Evolutionary conservation across 1,140 invertebrate species (phyloP).

Genomic region (Berghia stephanieae): DNA sequence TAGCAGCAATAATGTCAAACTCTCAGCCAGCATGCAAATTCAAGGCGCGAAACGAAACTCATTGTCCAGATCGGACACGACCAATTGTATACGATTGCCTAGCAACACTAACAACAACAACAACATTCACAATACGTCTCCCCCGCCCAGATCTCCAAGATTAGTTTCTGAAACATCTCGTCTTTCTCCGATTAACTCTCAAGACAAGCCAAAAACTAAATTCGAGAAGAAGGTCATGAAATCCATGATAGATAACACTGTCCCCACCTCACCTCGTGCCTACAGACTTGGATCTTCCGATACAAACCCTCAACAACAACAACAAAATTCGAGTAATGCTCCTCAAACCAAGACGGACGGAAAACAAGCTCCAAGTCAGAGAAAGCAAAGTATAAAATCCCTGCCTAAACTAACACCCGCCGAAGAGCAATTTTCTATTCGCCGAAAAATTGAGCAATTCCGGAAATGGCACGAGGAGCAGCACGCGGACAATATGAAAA

Average conservation of each 20-base stretch:
- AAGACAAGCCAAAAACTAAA: not conserved
- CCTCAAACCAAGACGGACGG: not conserved
- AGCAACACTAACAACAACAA: no score
- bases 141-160: no score
- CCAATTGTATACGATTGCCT: no score
- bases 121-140: no score
- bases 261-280: not conserved
- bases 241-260: not conserved
- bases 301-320: not conserved
- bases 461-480: slow-evolving; percentile 35
- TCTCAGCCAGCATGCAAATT: no score
- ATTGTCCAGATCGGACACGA: no score
- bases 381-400: slow-evolving; percentile 3
- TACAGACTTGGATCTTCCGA: not conserved
- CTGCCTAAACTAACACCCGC: not conserved
- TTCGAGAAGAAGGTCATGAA: slow-evolving; percentile 4
- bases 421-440: slow-evolving; percentile 27
- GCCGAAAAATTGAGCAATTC: slow-evolving; percentile 34
- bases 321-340: not conserved
- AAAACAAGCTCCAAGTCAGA: not conserved
- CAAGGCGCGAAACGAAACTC: no score
- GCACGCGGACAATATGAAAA: slow-evolving; percentile 29
- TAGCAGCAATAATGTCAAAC: no score
- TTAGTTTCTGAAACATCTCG: not conserved
- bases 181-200: not conserved